Conservation (phyloP, 2,113 vertebrate species). For the Lepisosteus oculatus region DNA sequence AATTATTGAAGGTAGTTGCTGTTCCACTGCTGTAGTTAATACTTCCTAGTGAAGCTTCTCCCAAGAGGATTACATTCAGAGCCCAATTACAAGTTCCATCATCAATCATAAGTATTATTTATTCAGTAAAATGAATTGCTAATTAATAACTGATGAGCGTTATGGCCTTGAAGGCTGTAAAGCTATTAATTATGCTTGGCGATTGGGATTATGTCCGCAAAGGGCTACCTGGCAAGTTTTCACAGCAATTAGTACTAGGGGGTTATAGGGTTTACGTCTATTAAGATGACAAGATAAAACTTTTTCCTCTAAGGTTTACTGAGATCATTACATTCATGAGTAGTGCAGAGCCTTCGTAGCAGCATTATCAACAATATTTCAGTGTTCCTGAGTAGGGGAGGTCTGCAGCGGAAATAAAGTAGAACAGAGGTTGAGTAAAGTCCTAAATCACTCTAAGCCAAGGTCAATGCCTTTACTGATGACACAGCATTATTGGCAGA, state of each 20-base stretch:
- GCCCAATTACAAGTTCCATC: conserved; percentile 98
- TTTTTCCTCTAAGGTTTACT: conserved; percentile 49
- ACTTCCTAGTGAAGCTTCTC: conserved; percentile 77
- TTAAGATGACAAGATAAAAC: conserved; percentile 58
- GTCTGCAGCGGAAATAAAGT: background rate
- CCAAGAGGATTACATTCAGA: conserved; percentile 81
- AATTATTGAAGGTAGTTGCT: conserved; percentile 57
- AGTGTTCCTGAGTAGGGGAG: conserved; percentile 1
- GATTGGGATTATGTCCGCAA: conserved; percentile 76
- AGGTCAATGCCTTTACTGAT: conserved; percentile 14
- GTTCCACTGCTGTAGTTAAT: conserved; percentile 77
- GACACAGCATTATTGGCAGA: background rate
- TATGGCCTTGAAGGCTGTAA: conserved; percentile 94
- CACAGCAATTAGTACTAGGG: conserved; percentile 70
- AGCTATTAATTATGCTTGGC: conserved; percentile 94
- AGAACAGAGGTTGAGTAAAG: conserved; percentile 21
- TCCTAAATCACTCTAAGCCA: conserved; percentile 11
- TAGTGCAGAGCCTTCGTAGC: conserved; percentile 35
- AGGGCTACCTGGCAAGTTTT: conserved; percentile 76
- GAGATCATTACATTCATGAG: conserved; percentile 55
- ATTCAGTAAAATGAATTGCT: conserved; percentile 99
- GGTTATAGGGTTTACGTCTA: conserved; percentile 68
- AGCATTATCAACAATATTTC: conserved; percentile 26
- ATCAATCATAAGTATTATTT: conserved; percentile 99
- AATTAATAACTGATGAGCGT: conserved; percentile 99